Evolutionary conservation across 1,140 invertebrate genomes (phyloP).

Genomic region (Drosophila nannoptera): DNA sequence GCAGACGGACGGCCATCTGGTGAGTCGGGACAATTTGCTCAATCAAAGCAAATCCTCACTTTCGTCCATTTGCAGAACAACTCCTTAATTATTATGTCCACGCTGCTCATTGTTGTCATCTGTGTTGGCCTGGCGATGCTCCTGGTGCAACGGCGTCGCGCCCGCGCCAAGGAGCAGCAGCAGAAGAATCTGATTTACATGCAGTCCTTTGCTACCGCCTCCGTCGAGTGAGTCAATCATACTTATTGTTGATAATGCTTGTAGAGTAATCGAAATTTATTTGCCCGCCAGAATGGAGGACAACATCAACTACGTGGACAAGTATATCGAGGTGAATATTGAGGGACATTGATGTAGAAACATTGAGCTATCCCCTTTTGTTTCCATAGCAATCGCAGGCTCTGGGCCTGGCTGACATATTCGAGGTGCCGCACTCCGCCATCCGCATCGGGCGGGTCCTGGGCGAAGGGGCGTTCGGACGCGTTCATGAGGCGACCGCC

Average conservation of each 20-base stretch:
- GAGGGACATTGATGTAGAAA: no score
- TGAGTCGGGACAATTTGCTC: constrained; percentile 11
- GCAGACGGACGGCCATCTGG: constrained; percentile 47
- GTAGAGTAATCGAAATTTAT: neutral
- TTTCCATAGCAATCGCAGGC: constrained; percentile 60
- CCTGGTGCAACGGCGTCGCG: constrained; percentile 39
- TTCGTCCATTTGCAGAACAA: constrained; percentile 45
- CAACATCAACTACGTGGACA: constrained; percentile 74
- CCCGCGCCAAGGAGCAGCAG: constrained; percentile 40
- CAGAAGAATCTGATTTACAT: constrained; percentile 63
- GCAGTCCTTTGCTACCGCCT: constrained; percentile 49
- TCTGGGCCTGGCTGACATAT: constrained; percentile 66
- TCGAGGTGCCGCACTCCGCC: constrained; percentile 65
- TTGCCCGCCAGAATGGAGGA: constrained; percentile 64
- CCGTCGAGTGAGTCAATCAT: constrained; percentile 51
- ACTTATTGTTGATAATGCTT: neutral
- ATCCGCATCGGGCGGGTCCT: constrained; percentile 81
- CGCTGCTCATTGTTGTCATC: constrained; percentile 48
- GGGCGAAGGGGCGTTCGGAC: constrained; percentile 87
- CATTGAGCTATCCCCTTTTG: neutral
- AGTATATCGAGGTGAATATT: constrained; percentile 65
- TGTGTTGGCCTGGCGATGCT: constrained; percentile 41
- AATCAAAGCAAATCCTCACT: neutral
- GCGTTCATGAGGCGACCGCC: constrained; percentile 83
- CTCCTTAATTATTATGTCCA: constrained; percentile 50